Percentiles rank a stretch among this genome's conserved stretches.
phyloP scores from a whole-genome alignment of 2,888 invertebrate genomes.

The Shargacucullia verbasci region DNA sequence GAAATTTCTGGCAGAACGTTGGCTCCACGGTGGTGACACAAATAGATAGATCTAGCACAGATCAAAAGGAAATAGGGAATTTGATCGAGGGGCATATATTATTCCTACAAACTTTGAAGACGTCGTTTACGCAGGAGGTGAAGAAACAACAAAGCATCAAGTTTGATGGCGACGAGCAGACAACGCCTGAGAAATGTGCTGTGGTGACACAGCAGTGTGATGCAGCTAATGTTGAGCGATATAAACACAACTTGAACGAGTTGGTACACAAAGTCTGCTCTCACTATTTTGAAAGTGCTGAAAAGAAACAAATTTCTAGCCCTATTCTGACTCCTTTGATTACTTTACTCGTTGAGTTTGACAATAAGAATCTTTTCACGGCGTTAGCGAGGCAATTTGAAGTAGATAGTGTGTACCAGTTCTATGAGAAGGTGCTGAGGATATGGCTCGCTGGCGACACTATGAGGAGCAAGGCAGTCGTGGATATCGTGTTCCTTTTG shows the following conservation, averaged over 20 bases:
- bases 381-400: constrained; percentile 76
- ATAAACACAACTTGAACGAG: constrained; percentile 79
- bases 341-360: constrained; percentile 88
- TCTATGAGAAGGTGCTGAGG: constrained; percentile 77
- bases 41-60: constrained; percentile 75
- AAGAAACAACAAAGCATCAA: constrained; percentile 70
- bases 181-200: neutral
- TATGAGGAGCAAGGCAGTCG: constrained; percentile 85
- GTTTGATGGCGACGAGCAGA: constrained; percentile 64
- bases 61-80: constrained; percentile 76
- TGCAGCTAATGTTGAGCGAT: constrained; percentile 64
- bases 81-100: constrained; percentile 77
- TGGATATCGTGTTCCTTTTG: constrained; percentile 91
- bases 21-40: constrained; percentile 67
- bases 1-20: constrained; percentile 81
- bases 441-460: constrained; percentile 86
- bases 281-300: constrained; percentile 88
- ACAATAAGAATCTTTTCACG: constrained; percentile 86
- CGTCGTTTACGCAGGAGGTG: constrained; percentile 59
- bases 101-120: constrained; percentile 70
- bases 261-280: constrained; percentile 82
- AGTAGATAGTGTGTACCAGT: constrained; percentile 54
- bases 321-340: constrained; percentile 86
- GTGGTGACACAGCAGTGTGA: constrained; percentile 47
- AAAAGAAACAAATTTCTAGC: constrained; percentile 73